Evolutionary conservation across 1,140 invertebrate genomes (phyloP), one percentile per base, ranked within the genome.

Genomic region (Drosophila parabipectinata): DNA sequence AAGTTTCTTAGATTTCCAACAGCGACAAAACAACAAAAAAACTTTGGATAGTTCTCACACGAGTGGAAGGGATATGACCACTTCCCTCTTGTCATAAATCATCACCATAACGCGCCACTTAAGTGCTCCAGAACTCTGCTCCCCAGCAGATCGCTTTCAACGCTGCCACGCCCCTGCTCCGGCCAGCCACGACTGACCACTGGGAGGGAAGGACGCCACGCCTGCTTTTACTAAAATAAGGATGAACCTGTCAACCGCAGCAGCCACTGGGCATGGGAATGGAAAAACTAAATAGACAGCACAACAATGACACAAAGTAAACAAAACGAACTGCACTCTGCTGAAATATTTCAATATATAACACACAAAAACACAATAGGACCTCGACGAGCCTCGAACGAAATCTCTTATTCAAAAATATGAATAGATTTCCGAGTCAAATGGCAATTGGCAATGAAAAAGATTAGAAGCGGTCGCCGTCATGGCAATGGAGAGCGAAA

Each of bases 21-120:
- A 26, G 54, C 39, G 48, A 37, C 45, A 62, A 45, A 48, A 41
- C 52, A 5, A 62, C 15, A 5, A 10, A 37, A 24, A 54, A 41
- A 15, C 3, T 2, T 4, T n/a, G 8, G 9, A 37, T 18, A 56
- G 41, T 34, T 55, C 44, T 66, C 44, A 59, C 47, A 54, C 57
- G 63, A 45, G 59, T 14, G 45, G 58, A 69, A 57, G 57, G 10
- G 67, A 52, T 57, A 44, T 39, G 51, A 69, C 64, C 56, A 41
- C 66, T 64, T 75, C 59, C 48, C 61, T 53, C 62, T 69, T 87
- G 83, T 82, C 82, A 87, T 87, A 87, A 87, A 87, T 87, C 82
- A 87, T 85, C 82, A 82, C 75, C 82, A 88, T 71, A 87, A 87
- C 83, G 74, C 78, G 72, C 74, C 83, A 88, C 82, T 88, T 87